Conservation (phyloP, 2,113 vertebrate genomes). For the Struthio camelus region DNA sequence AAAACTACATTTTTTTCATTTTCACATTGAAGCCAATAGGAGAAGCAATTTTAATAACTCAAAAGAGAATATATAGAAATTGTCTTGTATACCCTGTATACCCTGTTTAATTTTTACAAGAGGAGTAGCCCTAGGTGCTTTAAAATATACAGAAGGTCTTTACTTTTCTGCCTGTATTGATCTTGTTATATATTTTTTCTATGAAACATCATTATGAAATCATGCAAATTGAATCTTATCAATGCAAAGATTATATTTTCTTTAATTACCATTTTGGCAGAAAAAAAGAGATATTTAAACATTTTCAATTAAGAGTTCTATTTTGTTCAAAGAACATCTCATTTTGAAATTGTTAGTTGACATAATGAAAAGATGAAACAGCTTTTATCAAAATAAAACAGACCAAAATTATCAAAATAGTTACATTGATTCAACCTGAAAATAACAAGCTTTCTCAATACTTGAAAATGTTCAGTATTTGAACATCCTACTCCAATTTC, state of each 20-base stretch:
- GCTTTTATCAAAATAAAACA: background rate
- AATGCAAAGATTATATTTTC: background rate
- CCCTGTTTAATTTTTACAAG: background rate
- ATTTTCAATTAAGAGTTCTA: background rate
- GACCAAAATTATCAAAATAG: background rate
- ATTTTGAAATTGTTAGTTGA: background rate
- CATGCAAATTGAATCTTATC: background rate
- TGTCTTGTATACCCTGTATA: background rate
- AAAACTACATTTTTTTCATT: background rate
- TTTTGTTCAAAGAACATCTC: background rate
- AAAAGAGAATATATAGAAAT: background rate
- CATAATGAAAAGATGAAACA: background rate
- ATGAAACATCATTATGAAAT: background rate
- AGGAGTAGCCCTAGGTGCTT: accelerated
- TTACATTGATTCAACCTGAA: background rate
- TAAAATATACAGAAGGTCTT: background rate
- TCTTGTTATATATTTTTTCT: background rate
- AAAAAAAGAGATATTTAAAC: background rate
- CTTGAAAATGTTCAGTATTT: background rate
- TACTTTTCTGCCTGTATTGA: background rate
- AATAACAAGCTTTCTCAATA: background rate
- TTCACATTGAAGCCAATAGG: background rate
- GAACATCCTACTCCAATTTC: background rate
- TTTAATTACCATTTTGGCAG: background rate
- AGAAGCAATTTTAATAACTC: background rate